Percentiles rank a stretch among this genome's conserved stretches.
Conservation (phyloP, 2,113 vertebrate species). For the Meles meles region DNA sequence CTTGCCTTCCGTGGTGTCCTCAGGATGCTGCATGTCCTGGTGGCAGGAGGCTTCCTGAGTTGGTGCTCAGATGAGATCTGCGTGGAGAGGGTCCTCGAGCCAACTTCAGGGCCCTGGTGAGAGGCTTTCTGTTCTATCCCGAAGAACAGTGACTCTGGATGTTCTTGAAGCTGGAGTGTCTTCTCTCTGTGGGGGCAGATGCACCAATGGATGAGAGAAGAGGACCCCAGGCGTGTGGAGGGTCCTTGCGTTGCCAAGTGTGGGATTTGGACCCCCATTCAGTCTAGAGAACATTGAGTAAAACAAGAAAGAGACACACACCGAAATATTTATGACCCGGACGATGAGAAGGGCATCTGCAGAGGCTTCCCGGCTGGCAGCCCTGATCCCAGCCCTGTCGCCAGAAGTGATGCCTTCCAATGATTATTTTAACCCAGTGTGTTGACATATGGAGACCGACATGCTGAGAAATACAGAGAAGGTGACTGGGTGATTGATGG, state of each 20-base stretch:
- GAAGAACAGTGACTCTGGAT: not conserved
- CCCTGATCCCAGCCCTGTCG: not conserved
- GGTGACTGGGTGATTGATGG: too few species aligned
- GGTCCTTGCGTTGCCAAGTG: not conserved
- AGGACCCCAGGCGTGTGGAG: not conserved
- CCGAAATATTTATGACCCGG: not conserved
- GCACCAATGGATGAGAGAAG: not conserved
- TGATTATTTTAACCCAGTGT: not conserved
- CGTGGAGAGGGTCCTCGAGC: not conserved
- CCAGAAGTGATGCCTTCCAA: not conserved
- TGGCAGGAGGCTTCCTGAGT: not conserved
- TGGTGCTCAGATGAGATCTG: not conserved
- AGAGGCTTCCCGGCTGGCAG: fast-evolving
- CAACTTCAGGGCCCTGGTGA: not conserved
- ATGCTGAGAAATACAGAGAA: not conserved
- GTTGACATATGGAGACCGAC: not conserved
- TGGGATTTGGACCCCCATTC: not conserved
- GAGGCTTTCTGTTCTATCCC: not conserved
- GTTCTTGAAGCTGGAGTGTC: not conserved
- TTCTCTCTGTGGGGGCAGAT: not conserved
- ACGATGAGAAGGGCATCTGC: not conserved
- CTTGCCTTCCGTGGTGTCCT: constrained; percentile 22
- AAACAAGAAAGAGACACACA: not conserved
- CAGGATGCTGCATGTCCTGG: not conserved
- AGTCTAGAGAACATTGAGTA: not conserved